Evolutionary conservation across 2,797 vertebrate genomes (phyloP).

Genomic region (Sarcophilus harrisii): DNA sequence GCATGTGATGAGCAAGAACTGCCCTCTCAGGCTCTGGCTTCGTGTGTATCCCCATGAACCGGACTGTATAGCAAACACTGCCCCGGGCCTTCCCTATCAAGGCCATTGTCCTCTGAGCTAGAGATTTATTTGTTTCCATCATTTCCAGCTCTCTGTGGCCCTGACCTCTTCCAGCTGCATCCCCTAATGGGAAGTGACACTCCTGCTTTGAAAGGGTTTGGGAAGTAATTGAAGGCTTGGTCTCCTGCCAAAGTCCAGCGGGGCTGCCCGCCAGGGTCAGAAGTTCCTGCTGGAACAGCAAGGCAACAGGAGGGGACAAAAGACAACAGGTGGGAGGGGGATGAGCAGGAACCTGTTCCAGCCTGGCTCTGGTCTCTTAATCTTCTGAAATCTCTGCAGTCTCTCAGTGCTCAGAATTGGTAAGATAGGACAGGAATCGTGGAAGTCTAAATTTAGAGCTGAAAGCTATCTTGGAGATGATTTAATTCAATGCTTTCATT

Average conservation of each 20-base stretch:
- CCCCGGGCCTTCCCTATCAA: background rate
- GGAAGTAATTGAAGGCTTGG: background rate
- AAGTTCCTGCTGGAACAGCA: background rate
- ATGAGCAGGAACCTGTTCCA: background rate
- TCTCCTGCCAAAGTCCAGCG: background rate
- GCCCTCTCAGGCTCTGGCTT: background rate
- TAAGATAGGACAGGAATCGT: background rate
- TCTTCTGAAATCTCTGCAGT: background rate
- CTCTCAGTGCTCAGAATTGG: background rate
- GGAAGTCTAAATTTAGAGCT: background rate
- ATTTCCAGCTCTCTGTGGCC: slow-evolving; percentile 46
- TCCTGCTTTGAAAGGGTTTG: background rate
- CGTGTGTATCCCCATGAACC: background rate
- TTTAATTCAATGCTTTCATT: background rate
- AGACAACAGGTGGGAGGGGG: background rate
- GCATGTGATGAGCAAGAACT: background rate
- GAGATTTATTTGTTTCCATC: background rate
- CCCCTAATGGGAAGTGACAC: background rate
- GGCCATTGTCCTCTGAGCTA: background rate
- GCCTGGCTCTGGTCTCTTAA: background rate
- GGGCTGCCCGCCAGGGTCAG: background rate
- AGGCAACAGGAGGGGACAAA: background rate
- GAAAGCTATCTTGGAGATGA: background rate
- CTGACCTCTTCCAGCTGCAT: slow-evolving; percentile 21
- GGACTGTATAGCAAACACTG: background rate